Base-by-base conservation (phyloP, 2,888 invertebrate species). In the Coenonympha glycerion region DNA sequence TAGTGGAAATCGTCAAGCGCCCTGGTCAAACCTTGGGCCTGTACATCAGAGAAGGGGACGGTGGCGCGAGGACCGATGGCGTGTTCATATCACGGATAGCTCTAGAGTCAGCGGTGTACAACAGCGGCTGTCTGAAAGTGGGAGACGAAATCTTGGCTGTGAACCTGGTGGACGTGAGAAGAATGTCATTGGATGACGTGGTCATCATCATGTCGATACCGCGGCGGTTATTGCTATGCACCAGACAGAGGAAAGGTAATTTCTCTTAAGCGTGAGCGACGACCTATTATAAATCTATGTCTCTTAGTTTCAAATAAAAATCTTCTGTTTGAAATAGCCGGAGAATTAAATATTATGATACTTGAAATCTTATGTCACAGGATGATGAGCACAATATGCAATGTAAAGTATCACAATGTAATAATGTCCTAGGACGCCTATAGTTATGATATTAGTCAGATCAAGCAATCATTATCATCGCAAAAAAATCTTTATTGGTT, bases 201-300 rank as follows among this genome's bases (percentile, higher is more conserved):
- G 99, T 99, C 63, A 97, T 99, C 71, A 96, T 99, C 69, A 98
- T 99, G 97, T 98, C 98, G 71, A 99, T 99, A 87, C 99, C 99
- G 4, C 91, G 98, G 71, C 91, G 99, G 64, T 89, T 99, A 71
- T 93, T 99, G 59, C 90, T 99, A 58, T 97, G 97, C 65, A 98
- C 98, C 59, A 91, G 97, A 66, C 96, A 96, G 74, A 88, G 93
- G 61, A 92, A 93, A 80, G 93, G 92, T 77, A 82, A 50, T 21
- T 21, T 21, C 21, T 21, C 6, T 21, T 21, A 26, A n/a, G 26
- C 9, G 3, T n/a, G 26, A 26, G n/a, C n/a, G n/a, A n/a, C n/a
- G n/a, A n/a, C n/a, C n/a, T n/a, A n/a, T n/a, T n/a, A n/a, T n/a
- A n/a, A n/a, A n/a, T n/a, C n/a, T n/a, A n/a, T n/a, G n/a, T n/a